Evolutionary conservation across 2,888 invertebrate species (phyloP).

Genomic region (Lycia hirtaria): DNA sequence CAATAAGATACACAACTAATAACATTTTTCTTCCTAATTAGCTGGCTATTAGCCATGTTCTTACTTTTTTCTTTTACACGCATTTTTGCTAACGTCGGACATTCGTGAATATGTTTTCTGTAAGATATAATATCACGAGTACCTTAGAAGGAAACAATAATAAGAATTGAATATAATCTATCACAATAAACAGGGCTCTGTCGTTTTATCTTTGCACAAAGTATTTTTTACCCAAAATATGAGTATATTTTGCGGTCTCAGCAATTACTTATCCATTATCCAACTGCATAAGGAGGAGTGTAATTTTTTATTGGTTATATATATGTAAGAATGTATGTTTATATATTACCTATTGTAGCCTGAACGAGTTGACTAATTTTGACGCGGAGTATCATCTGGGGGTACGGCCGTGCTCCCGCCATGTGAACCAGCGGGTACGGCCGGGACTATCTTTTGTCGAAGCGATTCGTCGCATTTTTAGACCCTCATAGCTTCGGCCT

Average conservation of each 20-base stretch:
- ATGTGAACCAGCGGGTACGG: no score
- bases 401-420: no score
- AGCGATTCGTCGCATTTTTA: no score
- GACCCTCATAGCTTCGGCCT: no score
- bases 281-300: no score
- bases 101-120: slow-evolving; percentile 10
- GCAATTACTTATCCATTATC: no score
- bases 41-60: slow-evolving; percentile 2
- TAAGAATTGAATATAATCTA: slow-evolving; percentile 9
- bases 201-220: background rate
- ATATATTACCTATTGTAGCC: no score
- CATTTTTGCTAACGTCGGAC: slow-evolving; percentile 2
- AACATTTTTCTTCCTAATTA: slow-evolving; percentile 8
- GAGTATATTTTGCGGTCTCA: background rate
- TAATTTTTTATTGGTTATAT: no score
- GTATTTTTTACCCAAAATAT: background rate
- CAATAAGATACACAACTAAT: background rate
- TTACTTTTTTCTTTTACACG: slow-evolving; percentile 6
- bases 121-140: slow-evolving; percentile 7
- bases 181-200: background rate
- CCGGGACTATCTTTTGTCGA: no score
- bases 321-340: no score
- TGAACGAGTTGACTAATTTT: no score
- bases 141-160: background rate
- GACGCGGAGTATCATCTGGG: no score